A percentile compares a stretch with the other conserved stretches of the same genome.
These are phyloP conservation scores for Protophormia terraenovae DNA, from an alignment of 2,888 invertebrate species.

Conservation along the genomic window DNA sequence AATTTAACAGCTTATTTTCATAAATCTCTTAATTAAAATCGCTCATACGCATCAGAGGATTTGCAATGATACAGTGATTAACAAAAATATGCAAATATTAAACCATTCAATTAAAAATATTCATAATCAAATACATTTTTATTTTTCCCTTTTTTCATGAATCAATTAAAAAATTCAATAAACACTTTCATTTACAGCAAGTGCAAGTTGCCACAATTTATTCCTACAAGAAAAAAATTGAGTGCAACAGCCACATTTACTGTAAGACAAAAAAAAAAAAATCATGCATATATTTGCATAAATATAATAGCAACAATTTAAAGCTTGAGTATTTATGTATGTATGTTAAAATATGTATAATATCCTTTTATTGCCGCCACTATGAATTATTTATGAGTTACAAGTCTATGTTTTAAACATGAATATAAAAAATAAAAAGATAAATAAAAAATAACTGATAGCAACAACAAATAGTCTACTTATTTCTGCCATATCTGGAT, in stretches of 20 bases:
- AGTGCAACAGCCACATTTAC: not conserved
- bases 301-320: conserved; percentile 38
- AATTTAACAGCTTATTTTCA: too few relatives aligned
- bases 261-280: too few relatives aligned
- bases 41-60: not conserved
- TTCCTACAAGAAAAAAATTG: not conserved
- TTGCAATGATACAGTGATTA: not conserved
- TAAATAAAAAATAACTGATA: not conserved
- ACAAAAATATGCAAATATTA: not conserved
- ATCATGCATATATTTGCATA: conserved; percentile 17
- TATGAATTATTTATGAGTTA: conserved; percentile 36
- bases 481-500: not conserved
- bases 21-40: not conserved
- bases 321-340: not conserved
- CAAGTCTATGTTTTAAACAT: not conserved
- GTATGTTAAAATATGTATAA: conserved; percentile 3
- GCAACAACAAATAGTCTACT: not conserved
- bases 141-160: not conserved
- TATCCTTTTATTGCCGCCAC: conserved; percentile 35
- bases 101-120: not conserved
- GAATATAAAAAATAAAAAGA: not conserved
- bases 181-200: not conserved
- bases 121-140: not conserved
- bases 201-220: not conserved
- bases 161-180: not conserved